Evolutionary conservation across 2,113 vertebrate species (phyloP), one percentile per base, ranked within the genome.

Genomic region (Austrofundulus limnaeus): DNA sequence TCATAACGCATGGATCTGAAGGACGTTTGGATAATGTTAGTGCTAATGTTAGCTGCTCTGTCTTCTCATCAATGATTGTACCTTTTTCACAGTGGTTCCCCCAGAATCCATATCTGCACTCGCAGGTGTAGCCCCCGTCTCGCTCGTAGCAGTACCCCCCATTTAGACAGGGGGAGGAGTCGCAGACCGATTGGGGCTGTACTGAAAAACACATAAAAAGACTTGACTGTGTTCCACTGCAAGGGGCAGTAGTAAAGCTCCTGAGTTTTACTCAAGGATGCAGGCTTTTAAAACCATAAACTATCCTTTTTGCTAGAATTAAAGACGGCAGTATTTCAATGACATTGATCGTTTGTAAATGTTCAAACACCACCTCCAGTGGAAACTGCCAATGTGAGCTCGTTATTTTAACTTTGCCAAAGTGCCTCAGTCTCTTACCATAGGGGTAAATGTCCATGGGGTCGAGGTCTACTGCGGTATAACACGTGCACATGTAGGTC

Each of bases 81-180:
- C 97, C 96, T 97, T 93, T 96, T 87, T 99, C 96, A 0, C 97
- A 99, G 78, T 95, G 93, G 49, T 87, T 88, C 55, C 97, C 96
- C 3, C 91, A 90, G 92, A 96, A 98, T 70, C 94, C 95, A 5
- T 81, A 90, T 20, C 94, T 92, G 78, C 97, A 99, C 62, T 94
- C 92, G 28, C 97, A 98, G 46, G 85, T 91, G 86, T 98, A 99
- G 0, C 91, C 94, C 62, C 94, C 95, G 0, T 96, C 94, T 0
- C 92, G 89, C 79, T 94, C 93, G 0, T 94, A 94, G 31, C 96
- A 99, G 83, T 94, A 95, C 0, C 96, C 97, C 16, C 95, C 96
- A 0, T 98, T 98, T 83, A 96, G 87, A 90, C 97, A 99, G 76
- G 97, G 96, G 65, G 95, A 94, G 0, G 97, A 99, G 90, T 99